Evolutionary conservation across 2,888 invertebrate genomes (phyloP), one percentile per base, ranked within the genome.

Genomic region (Hemithea aestivaria): DNA sequence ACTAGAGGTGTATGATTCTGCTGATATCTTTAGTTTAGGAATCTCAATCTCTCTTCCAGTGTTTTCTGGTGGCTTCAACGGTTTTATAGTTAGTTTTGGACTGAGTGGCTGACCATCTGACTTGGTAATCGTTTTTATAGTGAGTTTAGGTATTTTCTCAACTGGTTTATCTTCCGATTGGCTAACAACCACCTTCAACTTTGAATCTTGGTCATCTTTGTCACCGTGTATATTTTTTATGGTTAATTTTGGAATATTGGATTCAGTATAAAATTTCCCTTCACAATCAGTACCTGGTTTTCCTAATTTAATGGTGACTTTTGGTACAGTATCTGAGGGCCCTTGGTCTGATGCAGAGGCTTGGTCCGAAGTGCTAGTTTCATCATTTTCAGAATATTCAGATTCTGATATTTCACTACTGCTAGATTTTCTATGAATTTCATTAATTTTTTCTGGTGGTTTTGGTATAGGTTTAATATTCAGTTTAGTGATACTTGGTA

Each of bases 311-410:
- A 88, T 88, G 27, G 83, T 87, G 34, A 87, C 84, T 70, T 85
- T 87, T 25, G 87, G 87, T 33, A 85, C 70, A 43, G 74, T 51
- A 48, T 81, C 82, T 48, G 64, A 52, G 35, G 68, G 48, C 1
- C 78, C 79, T 55, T 81, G 81, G 56, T 87, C 84, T 23, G 84
- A 82, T 27, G 77, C 58, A 36, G 84, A 84, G 24, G 81, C 66
- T 58, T 79, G 82, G 49, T 78, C 87, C 38, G 81, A 80, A 36
- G 80, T 78, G 51, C 82, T 79, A 56, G 60, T 88, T 68, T 75
- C 87, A 73, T 87, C 90, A 87, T 84, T 88, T 67, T 88, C 87
- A 39, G 88, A 87, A 58, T 79, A 88, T 63, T 87, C 88, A 5
- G 82, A 87, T 70, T 85, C 88, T 29, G 87, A 85, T 62, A 84